Base-by-base conservation (phyloP, 2,888 invertebrate species). In the Lysandra coridon region DNA sequence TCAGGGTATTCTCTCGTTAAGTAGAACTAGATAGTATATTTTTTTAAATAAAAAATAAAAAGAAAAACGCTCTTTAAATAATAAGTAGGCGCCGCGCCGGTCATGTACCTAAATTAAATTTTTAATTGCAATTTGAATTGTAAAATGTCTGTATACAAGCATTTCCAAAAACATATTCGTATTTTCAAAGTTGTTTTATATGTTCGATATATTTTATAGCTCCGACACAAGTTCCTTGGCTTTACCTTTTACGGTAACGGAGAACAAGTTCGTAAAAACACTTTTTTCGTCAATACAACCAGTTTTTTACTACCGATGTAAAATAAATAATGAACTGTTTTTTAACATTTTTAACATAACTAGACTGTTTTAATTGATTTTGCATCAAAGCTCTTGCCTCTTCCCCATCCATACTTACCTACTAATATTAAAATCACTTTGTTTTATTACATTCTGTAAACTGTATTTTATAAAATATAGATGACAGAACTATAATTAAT, bases 201-300 rank as follows among this genome's bases (percentile, higher is more conserved):
- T 33, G 33, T 33, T 69, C 14, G 14, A 69, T 37, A 33, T 14
- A 69, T 69, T 69, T 69, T 69, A 69, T 69, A 5, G 69, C 14
- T 14, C 33, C 33, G 30, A 62, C 17, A 62, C 23, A 1, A 69
- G 69, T 69, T 69, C 37, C 69, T 69, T 69, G 64, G 30, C 64
- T 69, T 37, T 33, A 69, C 69, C 69, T 1, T 69, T 69, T 69
- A 14, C 33, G 69, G 69, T 69, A 37, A 69, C 4, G 69, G 0
- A 12, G 33, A 69, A 69, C 69, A 69, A 69, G 69, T 69, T 17
- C 33, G 30, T 69, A 69, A 33, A 69, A 69, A 69, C 69, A 69
- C 69, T 69, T 69, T 69, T 69, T 37, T 69, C 33, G 69, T 33
- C 33, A 69, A 69, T 33, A 69, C 69, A 69, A 64, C 64, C 30